Evolutionary conservation across 2,113 vertebrate species (phyloP), one percentile per base, ranked within the genome.

Genomic region (Oncorhynchus mykiss): DNA sequence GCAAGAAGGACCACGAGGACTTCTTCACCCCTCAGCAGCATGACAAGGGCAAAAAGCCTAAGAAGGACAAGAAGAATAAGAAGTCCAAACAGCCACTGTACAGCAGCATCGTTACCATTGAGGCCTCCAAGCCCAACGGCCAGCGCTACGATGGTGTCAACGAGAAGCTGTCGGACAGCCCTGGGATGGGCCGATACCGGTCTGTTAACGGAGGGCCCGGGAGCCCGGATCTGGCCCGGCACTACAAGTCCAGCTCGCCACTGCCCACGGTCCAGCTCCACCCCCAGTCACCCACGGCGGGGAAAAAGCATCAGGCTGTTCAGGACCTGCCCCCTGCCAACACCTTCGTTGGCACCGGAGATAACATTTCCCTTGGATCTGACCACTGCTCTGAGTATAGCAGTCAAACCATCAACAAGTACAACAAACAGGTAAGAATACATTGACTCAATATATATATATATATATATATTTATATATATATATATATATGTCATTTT

Each of bases 301-400:
- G 97, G 59, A 99, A 99, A 95, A 99, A 99, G 91, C 97, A 99
- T 89, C 97, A 99, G 92, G 98, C 95, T 0, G 97, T 99, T 83
- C 98, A 99, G 95, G 98, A 99, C 89, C 93, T 99, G 85, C 97
- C 98, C 73, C 97, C 97, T 59, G 97, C 98, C 84, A 99, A 99
- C 86, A 99, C 98, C 81, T 99, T 99, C 81, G 98, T 99, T 89
- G 98, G 98, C 70, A 96, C 97, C 74, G 97, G 97, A 54, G 97
- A 99, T 96, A 99, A 98, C 95, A 98, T 99, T 93, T 99, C 98
- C 83, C 96, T 99, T 80, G 97, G 97, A 91, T 99, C 98, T 75
- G 98, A 99, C 91, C 98, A 98, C 91, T 99, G 96, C 94, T 99
- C 97, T 29, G 97, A 99, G 79, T 99, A 99, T 95, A 99, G 98